These are phyloP conservation scores for Nannospalax galili DNA, from an alignment of 2,113 vertebrate species.

Conservation along the genomic window DNA sequence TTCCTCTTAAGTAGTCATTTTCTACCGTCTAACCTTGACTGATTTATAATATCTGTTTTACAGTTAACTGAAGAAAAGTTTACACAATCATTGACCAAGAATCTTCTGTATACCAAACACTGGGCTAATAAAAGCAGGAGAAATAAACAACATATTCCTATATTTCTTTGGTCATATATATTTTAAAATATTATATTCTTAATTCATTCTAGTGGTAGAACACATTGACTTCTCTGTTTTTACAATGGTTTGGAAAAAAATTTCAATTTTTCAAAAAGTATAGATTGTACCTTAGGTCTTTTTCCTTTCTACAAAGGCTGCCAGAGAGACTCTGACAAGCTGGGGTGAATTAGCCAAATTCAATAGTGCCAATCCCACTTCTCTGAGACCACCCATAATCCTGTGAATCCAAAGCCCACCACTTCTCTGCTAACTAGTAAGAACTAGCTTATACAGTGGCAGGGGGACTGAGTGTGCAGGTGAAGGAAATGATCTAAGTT, in stretches of 20 bases:
- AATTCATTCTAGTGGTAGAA: not conserved
- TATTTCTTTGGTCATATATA: not conserved
- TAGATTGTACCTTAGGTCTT: no score
- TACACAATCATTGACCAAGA: not conserved
- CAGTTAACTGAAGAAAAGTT: not conserved
- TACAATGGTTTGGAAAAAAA: not conserved
- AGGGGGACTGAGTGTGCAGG: no score
- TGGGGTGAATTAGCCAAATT: no score
- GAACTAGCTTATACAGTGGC: no score
- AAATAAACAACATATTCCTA: not conserved
- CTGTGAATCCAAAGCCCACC: no score
- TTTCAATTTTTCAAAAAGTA: not conserved
- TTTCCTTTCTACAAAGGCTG: no score
- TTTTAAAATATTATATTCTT: not conserved
- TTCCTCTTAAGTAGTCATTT: not conserved
- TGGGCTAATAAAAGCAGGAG: not conserved
- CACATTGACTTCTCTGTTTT: not conserved
- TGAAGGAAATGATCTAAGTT: no score
- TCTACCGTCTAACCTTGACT: not conserved
- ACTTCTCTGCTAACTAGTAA: no score
- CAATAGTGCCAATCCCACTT: no score
- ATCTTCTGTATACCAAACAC: not conserved
- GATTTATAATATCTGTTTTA: not conserved
- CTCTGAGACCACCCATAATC: no score
- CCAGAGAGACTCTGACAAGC: no score